These are phyloP conservation scores for Drosophila suboccidentalis DNA, from an alignment of 2,888 invertebrate species.

Conservation along the genomic window DNA sequence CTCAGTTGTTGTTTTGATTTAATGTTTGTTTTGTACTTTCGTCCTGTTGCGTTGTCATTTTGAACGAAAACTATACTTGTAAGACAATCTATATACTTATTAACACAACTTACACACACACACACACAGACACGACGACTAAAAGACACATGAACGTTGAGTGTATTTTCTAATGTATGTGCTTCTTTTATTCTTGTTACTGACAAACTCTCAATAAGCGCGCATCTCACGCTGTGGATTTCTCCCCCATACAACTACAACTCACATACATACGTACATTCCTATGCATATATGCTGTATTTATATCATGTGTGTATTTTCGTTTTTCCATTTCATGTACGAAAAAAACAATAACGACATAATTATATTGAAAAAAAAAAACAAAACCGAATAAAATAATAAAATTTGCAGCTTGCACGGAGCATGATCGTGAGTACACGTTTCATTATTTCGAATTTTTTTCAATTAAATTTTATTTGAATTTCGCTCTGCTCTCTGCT, in stretches of 20 bases:
- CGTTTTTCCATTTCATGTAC: constrained; percentile 77
- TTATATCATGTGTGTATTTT: constrained; percentile 75
- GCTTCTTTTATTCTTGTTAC: constrained; percentile 52
- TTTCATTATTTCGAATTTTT: constrained; percentile 75
- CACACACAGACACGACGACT: constrained; percentile 22
- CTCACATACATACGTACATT: constrained; percentile 30
- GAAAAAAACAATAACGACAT: constrained; percentile 38
- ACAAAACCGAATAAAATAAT: constrained; percentile 59
- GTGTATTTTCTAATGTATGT: constrained; percentile 62
- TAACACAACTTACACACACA: constrained; percentile 8
- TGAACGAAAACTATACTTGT: constrained; percentile 31
- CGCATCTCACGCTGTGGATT: constrained; percentile 42
- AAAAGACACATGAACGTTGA: constrained; percentile 32
- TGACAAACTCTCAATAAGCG: constrained; percentile 37
- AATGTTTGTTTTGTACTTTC: constrained; percentile 51
- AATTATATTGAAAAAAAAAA: constrained; percentile 44
- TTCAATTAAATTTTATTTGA: constrained; percentile 59
- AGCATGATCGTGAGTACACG: constrained; percentile 95
- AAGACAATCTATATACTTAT: constrained; percentile 20
- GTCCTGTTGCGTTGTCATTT: constrained; percentile 59
- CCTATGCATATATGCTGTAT: constrained; percentile 61
- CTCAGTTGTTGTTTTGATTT: constrained; percentile 67
- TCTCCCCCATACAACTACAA: constrained; percentile 27
- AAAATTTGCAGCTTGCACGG: constrained; percentile 92
- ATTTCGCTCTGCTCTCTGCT: constrained; percentile 56